These are phyloP conservation scores for Rhagologus leucostigma DNA, from an alignment of 2,113 vertebrate species.

Conservation along the genomic window DNA sequence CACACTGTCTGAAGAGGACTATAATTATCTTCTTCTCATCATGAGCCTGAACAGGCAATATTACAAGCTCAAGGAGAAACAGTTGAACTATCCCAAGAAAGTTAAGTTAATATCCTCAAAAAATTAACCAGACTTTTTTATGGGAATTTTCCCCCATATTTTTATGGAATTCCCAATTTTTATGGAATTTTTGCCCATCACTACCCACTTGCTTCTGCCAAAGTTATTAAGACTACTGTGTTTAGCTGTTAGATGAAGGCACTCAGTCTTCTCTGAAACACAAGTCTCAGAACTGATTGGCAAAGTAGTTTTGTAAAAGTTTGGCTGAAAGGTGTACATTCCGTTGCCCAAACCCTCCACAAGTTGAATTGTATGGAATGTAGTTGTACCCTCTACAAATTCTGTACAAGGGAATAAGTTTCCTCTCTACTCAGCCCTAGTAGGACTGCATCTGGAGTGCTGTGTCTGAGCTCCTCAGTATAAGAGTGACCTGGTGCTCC, in stretches of 20 bases:
- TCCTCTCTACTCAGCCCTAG: neutral
- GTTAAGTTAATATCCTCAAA: neutral
- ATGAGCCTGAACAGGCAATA: neutral
- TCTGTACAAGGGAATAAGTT: neutral
- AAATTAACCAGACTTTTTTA: neutral
- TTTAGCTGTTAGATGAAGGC: neutral
- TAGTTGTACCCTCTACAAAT: neutral
- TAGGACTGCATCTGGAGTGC: neutral
- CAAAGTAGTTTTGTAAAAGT: neutral
- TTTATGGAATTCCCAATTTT: too few species aligned
- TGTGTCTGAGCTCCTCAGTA: neutral
- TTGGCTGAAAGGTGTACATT: neutral
- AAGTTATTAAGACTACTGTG: neutral
- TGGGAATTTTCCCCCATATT: neutral
- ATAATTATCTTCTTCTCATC: slow-evolving; percentile 54
- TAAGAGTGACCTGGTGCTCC: neutral
- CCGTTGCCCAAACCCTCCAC: neutral
- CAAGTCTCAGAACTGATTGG: neutral
- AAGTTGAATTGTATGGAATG: neutral
- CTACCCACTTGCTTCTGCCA: neutral
- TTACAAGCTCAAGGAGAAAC: neutral
- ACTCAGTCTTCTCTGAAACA: neutral
- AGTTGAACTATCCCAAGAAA: neutral
- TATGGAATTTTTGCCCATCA: neutral
- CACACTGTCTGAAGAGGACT: slow-evolving; percentile 34